phyloP scores from a whole-genome alignment of 2,888 invertebrate species.

The Oscheius onirici region DNA sequence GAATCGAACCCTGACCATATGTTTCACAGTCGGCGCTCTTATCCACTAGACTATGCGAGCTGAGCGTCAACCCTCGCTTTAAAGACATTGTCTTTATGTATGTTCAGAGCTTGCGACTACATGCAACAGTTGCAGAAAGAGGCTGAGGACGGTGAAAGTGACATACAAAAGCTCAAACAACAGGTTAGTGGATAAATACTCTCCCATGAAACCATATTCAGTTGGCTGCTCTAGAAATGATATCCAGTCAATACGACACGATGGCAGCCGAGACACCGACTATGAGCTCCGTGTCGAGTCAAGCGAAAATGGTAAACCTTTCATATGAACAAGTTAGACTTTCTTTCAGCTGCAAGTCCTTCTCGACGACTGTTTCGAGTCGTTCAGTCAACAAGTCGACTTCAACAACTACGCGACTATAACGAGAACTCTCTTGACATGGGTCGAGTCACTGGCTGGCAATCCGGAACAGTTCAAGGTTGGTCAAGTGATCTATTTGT shows the following conservation, averaged over 20 bases:
- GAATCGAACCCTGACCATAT: too few relatives aligned
- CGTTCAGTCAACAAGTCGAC: conserved; percentile 63
- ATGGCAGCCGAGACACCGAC: conserved; percentile 55
- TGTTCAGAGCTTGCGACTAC: conserved; percentile 66
- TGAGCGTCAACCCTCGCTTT: too few relatives aligned
- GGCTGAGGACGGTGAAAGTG: conserved; percentile 55
- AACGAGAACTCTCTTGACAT: conserved; percentile 46
- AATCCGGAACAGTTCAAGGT: conserved; percentile 49
- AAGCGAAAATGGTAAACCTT: conserved; percentile 60
- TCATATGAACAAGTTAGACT: neutral
- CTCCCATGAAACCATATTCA: neutral
- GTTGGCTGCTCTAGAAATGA: conserved; percentile 67
- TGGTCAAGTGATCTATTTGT: neutral
- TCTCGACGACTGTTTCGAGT: conserved; percentile 64
- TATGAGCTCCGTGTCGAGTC: conserved; percentile 49
- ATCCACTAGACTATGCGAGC: too few relatives aligned
- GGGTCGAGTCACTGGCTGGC: conserved; percentile 47
- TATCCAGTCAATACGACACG: conserved; percentile 70
- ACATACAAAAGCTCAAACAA: conserved; percentile 53
- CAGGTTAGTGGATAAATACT: conserved; percentile 37
- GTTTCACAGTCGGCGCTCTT: too few relatives aligned
- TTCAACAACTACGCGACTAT: conserved; percentile 61
- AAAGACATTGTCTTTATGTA: too few relatives aligned
- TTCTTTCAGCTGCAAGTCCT: conserved; percentile 61
- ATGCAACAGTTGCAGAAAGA: conserved; percentile 62